Evolutionary conservation across 2,797 vertebrate genomes (phyloP).

Genomic region (Prunella strophiata): DNA sequence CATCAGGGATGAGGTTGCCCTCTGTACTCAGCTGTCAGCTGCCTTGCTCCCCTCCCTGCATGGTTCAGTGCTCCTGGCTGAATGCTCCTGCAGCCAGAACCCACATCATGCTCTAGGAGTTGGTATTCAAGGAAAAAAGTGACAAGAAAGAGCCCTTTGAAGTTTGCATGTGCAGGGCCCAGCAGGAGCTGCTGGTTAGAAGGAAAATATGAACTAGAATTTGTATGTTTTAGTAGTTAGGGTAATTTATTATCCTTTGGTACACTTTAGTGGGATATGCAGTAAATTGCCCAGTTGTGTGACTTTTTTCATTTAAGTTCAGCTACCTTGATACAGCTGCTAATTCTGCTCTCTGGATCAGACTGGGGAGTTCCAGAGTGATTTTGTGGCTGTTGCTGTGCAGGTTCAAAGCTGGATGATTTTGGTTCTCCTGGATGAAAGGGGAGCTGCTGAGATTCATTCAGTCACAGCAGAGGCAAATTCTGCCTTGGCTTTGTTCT

Average conservation of each 20-base stretch:
- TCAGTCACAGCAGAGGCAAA: background rate
- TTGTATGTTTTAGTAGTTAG: background rate
- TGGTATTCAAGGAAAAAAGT: background rate
- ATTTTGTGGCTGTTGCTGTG: background rate
- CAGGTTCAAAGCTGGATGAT: background rate
- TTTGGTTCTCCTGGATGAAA: background rate
- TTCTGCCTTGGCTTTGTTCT: background rate
- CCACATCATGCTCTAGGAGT: background rate
- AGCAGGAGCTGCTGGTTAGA: background rate
- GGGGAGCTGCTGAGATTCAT: background rate
- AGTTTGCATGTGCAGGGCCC: background rate
- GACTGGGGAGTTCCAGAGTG: accelerated
- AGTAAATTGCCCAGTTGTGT: background rate
- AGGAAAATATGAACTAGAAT: background rate
- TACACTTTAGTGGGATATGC: background rate
- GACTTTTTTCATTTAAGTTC: background rate
- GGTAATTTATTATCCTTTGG: background rate
- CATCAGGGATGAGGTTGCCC: accelerated
- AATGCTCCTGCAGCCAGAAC: background rate
- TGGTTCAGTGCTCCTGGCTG: background rate
- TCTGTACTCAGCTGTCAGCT: background rate
- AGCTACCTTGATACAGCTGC: background rate
- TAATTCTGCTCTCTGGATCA: background rate
- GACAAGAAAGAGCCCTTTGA: background rate
- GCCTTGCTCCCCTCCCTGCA: background rate